Base-by-base conservation (phyloP, 2,113 vertebrate species). In the Gobio gobio region DNA sequence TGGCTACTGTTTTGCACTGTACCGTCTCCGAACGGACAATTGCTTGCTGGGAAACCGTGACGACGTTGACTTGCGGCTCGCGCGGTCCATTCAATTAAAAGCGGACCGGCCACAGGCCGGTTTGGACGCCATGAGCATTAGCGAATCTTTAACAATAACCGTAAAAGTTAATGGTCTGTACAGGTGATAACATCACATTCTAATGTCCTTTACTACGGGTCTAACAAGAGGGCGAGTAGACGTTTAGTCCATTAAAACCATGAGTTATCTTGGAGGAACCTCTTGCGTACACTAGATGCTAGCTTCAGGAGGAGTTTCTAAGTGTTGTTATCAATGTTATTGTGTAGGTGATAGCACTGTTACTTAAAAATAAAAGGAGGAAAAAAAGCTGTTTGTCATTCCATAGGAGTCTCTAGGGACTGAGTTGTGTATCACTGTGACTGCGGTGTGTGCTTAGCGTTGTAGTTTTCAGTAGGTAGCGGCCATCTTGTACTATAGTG, bases 341-440 rank as follows among this genome's bases (percentile, higher is more conserved):
- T 96, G 94, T 94, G 97, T 98, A 97, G 97, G 97, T 95, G 97
- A 96, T 97, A 96, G 97, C 96, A 96, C 97, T 98, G 97, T 97
- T 97, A 96, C 93, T 89, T 86, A 92, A 73, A 73, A 68, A 76
- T 40, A 66, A 83, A 83, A 70, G 22, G 13, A 54, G 51, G 13
- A 66, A 74, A 91, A 87, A 90, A 98, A 97, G 97, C 97, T 98
- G 97, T 95, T 96, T 93, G 98, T 99, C 98, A 97, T 98, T 97
- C 97, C 97, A 96, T 98, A 97, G 93, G 94, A 92, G 96, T 99
- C 96, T 96, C 92, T 91, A 94, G 95, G 94, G 96, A 97, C 96
- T 96, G 96, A 97, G 97, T 97, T 94, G 97, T 99, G 98, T 98
- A 97, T 97, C 98, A 98, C 98, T 99, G 98, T 99, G 97, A 99